Base-by-base conservation (phyloP, 2,888 invertebrate genomes). In the Chloroclysta siterata region DNA sequence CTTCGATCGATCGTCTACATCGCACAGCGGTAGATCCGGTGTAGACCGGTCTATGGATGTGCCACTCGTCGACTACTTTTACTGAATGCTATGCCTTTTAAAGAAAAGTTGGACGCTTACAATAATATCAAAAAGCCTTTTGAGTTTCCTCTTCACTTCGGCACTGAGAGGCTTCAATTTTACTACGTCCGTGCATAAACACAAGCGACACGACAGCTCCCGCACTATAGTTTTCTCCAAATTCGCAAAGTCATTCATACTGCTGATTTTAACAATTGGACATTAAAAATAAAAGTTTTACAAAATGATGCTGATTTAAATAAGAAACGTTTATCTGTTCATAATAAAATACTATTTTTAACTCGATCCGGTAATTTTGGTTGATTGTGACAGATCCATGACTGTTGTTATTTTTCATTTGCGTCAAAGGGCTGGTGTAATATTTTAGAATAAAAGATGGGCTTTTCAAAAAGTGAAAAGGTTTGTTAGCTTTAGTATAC, bases 211-310 rank as follows among this genome's bases (percentile, higher is more conserved):
- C 22, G 93, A 88, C 67, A 92, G 79, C 78, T 93, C 93, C 57
- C 92, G 89, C 61, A 93, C 90, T 78, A 92, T 88, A 60, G 81
- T 84, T 82, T 90, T 92, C 70, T 91, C 93, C 46, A 91, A 84
- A 78, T 73, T 83, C 13, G 77, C 71, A 79, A 88, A 91, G 78
- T 93, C 90, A 75, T 92, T 86, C 92, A 91, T 93, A 78, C 76
- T 89, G 79, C 57, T 62, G 64, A 73, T 75, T 75, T 77, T 73
- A 65, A 66, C 53, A 47, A 29, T 41, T 58, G 1, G 13, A 44
- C 46, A 42, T 50, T 39, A 28, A 64, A 51, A 61, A 54, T 55
- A 52, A 39, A 53, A 36, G 39, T 47, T 44, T 58, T 48, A 51
- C 33, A 54, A 71, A 67, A 60, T 53, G 17, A 61, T 69, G 69